Conservation (phyloP, 1,140 invertebrate genomes). For the Wiebesia pumilae region DNA sequence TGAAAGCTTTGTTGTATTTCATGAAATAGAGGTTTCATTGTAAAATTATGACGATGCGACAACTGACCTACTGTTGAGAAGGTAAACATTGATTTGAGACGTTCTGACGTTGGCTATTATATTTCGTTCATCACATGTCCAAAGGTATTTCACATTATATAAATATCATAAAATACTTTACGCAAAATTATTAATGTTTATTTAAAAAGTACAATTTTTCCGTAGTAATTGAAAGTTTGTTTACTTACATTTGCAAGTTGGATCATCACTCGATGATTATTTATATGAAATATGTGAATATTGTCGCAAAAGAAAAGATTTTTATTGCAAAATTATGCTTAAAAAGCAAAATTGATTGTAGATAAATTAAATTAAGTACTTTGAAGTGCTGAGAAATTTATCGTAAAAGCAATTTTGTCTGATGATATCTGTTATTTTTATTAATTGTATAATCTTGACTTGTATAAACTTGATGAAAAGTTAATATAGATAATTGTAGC, state of each 20-base stretch:
- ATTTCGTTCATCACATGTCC: not conserved
- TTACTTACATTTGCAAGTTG: slow-evolving; percentile 40
- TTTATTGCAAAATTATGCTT: slow-evolving; percentile 26
- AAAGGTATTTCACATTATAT: not conserved
- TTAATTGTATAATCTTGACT: no score
- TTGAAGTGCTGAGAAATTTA: not conserved
- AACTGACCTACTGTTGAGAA: slow-evolving; percentile 23
- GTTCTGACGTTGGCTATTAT: not conserved
- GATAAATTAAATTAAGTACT: not conserved
- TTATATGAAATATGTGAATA: slow-evolving; percentile 41
- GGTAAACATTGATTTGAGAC: slow-evolving; percentile 25
- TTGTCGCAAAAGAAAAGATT: slow-evolving; percentile 4
- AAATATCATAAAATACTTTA: not conserved
- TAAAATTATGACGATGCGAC: not conserved
- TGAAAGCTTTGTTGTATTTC: not conserved
- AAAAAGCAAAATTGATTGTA: not conserved
- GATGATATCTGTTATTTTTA: no score
- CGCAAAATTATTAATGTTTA: not conserved
- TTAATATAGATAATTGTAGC: no score
- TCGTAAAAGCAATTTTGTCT: not conserved
- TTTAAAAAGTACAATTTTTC: not conserved
- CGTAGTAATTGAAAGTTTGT: slow-evolving; percentile 24
- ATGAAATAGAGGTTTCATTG: slow-evolving; percentile 26
- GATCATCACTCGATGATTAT: slow-evolving; percentile 41
- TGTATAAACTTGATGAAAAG: no score